Percentiles rank a stretch among this genome's conserved stretches.
Evolutionary conservation across 2,888 invertebrate species (phyloP).

Genomic region (Campoplex nolae): DNA sequence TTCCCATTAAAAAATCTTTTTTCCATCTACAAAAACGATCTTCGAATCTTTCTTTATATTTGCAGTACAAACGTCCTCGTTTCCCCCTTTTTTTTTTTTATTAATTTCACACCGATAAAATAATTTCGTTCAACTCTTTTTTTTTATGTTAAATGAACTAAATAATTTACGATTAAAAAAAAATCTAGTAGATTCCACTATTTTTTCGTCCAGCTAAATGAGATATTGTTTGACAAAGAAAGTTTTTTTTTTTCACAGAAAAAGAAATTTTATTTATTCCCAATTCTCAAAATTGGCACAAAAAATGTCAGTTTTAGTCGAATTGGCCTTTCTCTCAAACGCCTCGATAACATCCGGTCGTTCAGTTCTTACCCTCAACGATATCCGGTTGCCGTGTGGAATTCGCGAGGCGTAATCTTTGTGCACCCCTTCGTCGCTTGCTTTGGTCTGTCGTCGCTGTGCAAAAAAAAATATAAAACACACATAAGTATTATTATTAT

Average conservation of each 20-base stretch:
- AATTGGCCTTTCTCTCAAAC: conserved; percentile 2
- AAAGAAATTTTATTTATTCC: too few species aligned
- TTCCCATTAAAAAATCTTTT: not conserved
- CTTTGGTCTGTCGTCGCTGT: conserved; percentile 80
- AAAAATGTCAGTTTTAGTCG: not conserved
- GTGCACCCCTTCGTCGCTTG: conserved; percentile 78
- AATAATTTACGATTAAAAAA: too few species aligned
- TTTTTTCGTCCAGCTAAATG: too few species aligned
- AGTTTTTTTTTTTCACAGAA: not conserved
- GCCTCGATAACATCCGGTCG: conserved; percentile 20
- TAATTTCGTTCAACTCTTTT: too few species aligned
- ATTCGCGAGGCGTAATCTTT: conserved; percentile 78
- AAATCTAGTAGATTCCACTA: too few species aligned
- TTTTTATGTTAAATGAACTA: too few species aligned
- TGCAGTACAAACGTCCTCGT: not conserved
- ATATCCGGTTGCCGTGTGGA: conserved; percentile 81
- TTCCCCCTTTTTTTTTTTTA: not conserved
- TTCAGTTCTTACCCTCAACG: conserved; percentile 78
- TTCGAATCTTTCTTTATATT: not conserved
- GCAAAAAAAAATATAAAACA: conserved; percentile 54
- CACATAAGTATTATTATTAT: not conserved
- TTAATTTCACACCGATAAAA: not conserved
- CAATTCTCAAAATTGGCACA: not conserved
- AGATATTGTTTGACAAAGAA: too few species aligned
- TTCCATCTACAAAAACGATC: not conserved